Evolutionary conservation across 2,797 vertebrate species (phyloP).

Genomic region (Rhyacichthys aspro): DNA sequence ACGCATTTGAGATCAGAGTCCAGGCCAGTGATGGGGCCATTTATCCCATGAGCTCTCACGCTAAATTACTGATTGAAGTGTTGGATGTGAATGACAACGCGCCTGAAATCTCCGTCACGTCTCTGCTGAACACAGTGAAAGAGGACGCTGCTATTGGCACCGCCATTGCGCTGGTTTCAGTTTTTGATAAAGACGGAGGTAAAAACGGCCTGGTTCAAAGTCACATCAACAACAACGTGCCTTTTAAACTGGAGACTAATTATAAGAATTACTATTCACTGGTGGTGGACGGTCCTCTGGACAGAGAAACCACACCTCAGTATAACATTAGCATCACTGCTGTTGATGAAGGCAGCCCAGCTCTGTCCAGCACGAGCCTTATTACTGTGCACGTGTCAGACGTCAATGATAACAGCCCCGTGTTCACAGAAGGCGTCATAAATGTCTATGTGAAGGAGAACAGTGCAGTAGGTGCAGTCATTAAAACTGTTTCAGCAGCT

Average conservation of each 20-base stretch:
- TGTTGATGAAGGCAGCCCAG: constrained; percentile 72
- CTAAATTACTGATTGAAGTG: constrained; percentile 73
- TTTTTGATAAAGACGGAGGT: constrained; percentile 86
- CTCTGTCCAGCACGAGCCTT: constrained; percentile 80
- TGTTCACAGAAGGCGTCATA: constrained; percentile 76
- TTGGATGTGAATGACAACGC: constrained; percentile 74
- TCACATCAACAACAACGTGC: constrained; percentile 49
- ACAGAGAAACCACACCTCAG: constrained; percentile 81
- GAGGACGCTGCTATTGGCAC: constrained; percentile 83
- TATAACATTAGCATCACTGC: constrained; percentile 87
- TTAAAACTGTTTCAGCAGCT: constrained; percentile 68
- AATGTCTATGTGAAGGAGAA: constrained; percentile 87
- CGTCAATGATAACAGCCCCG: constrained; percentile 84
- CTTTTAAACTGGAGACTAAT: constrained; percentile 81
- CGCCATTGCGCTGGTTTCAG: constrained; percentile 86
- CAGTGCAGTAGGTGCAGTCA: constrained; percentile 73
- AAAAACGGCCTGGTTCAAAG: constrained; percentile 77
- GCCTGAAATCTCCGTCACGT: constrained; percentile 73
- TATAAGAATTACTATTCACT: constrained; percentile 90
- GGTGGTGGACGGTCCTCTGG: constrained; percentile 82
- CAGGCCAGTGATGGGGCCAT: constrained; percentile 59
- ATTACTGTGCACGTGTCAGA: constrained; percentile 83
- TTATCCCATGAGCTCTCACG: constrained; percentile 52
- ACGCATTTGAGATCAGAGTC: constrained; percentile 62
- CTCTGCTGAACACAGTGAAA: constrained; percentile 64